These are phyloP conservation scores for Gila orcuttii DNA, from an alignment of 2,113 vertebrate species.

Conservation along the genomic window DNA sequence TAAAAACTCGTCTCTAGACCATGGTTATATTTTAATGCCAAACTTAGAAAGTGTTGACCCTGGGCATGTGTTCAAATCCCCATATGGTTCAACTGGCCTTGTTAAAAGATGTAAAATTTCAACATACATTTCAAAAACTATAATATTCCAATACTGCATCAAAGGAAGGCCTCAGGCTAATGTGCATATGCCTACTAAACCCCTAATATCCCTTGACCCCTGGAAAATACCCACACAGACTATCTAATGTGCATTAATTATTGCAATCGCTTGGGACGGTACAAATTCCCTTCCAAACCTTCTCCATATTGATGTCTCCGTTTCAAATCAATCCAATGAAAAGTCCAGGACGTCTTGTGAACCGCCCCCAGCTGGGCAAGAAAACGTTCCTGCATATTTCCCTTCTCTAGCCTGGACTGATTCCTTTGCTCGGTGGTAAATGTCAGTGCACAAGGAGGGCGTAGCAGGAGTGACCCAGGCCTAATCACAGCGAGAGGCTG, in stretches of 20 bases:
- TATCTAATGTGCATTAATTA: background rate
- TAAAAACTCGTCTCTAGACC: no score
- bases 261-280: background rate
- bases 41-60: background rate
- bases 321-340: slow-evolving; percentile 3
- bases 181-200: background rate
- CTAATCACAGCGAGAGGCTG: background rate
- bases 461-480: slow-evolving; percentile 40
- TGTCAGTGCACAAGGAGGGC: slow-evolving; percentile 43
- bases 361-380: background rate
- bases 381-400: slow-evolving; percentile 13
- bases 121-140: background rate
- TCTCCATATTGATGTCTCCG: background rate
- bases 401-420: slow-evolving; percentile 1
- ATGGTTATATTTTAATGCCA: no score
- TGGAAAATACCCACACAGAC: background rate
- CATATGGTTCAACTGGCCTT: background rate
- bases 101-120: background rate
- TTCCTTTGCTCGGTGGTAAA: slow-evolving; percentile 28
- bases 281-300: slow-evolving; percentile 1
- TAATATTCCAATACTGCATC: slow-evolving; percentile 1
- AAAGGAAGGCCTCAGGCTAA: background rate
- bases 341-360: background rate
- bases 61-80: background rate
- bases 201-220: background rate